Evolutionary conservation across 2,888 invertebrate species (phyloP), one percentile per base, ranked within the genome.

Genomic region (Cantharis rufa): DNA sequence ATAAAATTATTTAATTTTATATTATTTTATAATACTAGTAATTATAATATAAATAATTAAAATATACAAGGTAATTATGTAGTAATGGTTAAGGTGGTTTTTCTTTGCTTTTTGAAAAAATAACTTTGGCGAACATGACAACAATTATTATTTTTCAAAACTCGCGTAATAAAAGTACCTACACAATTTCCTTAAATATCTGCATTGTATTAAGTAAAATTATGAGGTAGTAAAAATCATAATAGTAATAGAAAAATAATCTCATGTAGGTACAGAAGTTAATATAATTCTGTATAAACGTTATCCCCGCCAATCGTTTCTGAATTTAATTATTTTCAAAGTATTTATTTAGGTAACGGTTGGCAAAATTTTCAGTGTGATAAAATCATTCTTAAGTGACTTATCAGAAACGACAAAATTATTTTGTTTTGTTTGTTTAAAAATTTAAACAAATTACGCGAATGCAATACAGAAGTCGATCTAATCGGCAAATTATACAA

Each of bases 401-500:
- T 66, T 66, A 18, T 48, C n/a, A n/a, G 18, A 48, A n/a, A n/a
- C 48, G n/a, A 48, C 21, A 18, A 21, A 66, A 66, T 24, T 21
- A n/a, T 21, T 66, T 66, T 66, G 13, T 66, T 66, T 15, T 21
- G n/a, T 66, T 66, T 66, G 64, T 66, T 63, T 24, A 15, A 28
- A 15, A 13, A 70, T 61, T 61, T 21, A 61, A 15, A 9, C 16
- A 18, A 66, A 18, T 70, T 62, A 75, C 78, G 71, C 84, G 84
- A 85, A 85, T 87, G 87, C 85, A 86, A 85, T 87, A 87, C 84
- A 85, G 82, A 80, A 84, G 83, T 81, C 84, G 84, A 80, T 84
- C 86, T 10, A 87, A 87, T 84, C 84, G 86, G 79, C 85, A 88
- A 86, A 89, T 90, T 73, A 90, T 90, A 77, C 89, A 90, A 84